Base-by-base conservation (phyloP, 2,797 vertebrate genomes). In the Parambassis ranga region DNA sequence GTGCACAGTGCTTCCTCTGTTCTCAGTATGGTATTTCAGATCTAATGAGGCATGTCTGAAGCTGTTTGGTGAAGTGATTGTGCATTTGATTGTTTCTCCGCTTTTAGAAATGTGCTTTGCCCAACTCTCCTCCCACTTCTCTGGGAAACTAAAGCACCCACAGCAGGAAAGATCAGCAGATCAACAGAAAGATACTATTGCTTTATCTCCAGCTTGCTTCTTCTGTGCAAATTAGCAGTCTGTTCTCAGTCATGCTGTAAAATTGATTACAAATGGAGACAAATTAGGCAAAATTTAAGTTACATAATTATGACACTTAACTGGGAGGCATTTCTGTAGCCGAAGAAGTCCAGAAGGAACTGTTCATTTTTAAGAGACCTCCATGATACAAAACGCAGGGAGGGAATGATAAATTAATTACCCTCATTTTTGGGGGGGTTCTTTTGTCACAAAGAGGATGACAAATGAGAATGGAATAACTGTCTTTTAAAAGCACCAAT, bases 251-350 rank as follows among this genome's bases (percentile, higher is more conserved):
- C 80, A 77, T 50, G 49, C 80, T 71, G 44, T 30, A 23, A 85
- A 90, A 89, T 79, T 83, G 75, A 90, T 89, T 85, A 61, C 56
- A 74, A 73, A 74, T 23, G 42, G 20, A 73, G 51, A 65, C 38
- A 61, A 73, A 82, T 75, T 53, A 68, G 37, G 36, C 52, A 26
- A 53, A 64, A 61, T 52, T 73, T 10, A 79, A 89, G 87, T 84
- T 14, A 78, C 78, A 79, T 83, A 74, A 87, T 87, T 73, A 76
- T 57, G 5, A 38, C 30, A 43, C 38, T 81, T 75, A 76, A 87
- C 63, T 64, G 10, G 11, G 49, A 83, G 70, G 51, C 42, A 52
- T 76, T 74, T 66, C 37, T 68, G 49, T n/a, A 31, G 32, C 47
- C 38, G 42, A 20, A 33, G 13, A 47, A 37, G 47, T 19, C 23